Evolutionary conservation across 64 coral and sea anemone species (phyloP).

Genomic region (Trachythela sp.): DNA sequence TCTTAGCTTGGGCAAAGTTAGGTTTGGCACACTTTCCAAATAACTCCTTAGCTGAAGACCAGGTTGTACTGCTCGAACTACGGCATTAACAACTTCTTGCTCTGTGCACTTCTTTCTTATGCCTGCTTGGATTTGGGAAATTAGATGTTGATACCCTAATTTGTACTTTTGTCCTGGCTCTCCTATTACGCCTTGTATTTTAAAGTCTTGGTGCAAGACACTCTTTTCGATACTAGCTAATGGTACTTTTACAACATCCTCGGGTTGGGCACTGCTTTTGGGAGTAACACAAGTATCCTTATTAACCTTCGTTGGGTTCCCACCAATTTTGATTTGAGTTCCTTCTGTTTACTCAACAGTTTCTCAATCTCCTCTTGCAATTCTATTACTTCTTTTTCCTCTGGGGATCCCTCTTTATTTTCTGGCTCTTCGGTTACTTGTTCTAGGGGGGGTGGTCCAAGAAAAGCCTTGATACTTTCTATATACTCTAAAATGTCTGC

Average conservation of each 20-base stretch:
- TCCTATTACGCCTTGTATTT: slow-evolving; percentile 1
- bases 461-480: neutral
- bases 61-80: slow-evolving; percentile 20
- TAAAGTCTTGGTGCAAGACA: neutral
- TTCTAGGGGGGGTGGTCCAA: neutral
- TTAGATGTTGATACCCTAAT: neutral
- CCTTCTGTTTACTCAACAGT: neutral
- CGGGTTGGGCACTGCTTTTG: neutral
- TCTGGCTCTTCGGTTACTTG: neutral
- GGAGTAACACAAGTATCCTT: neutral
- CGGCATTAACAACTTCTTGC: neutral
- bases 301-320: neutral
- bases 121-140: neutral
- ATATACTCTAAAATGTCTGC: neutral
- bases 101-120: neutral
- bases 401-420: neutral
- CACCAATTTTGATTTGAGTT: neutral
- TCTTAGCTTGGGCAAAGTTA: slow-evolving; percentile 34
- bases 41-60: slow-evolving; percentile 42
- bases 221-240: neutral
- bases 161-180: slow-evolving; percentile 3
- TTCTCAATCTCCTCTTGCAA: slow-evolving; percentile 7
- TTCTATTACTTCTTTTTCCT: slow-evolving; percentile 8
- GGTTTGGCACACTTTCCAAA: slow-evolving; percentile 29
- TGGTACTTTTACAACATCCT: neutral